phyloP scores from a whole-genome alignment of 2,888 invertebrate species.

The Cinara cedri region DNA sequence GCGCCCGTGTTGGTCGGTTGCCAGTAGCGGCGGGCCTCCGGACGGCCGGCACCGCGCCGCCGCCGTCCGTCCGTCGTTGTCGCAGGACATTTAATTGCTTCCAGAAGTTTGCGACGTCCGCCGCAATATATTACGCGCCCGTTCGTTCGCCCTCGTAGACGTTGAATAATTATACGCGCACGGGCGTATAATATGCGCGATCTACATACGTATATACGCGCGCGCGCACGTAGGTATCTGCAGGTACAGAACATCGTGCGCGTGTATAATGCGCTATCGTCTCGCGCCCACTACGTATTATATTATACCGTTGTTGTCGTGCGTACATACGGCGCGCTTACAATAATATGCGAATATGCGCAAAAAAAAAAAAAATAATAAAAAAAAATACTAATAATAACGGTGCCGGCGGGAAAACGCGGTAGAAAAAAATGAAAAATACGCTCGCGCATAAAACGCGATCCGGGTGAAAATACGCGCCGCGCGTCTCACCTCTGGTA shows the following conservation, averaged over 20 bases:
- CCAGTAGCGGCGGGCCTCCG: conserved; percentile 2
- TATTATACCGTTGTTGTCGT: too few species aligned
- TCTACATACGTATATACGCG: too few species aligned
- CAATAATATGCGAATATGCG: not conserved
- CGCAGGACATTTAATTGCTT: conserved; percentile 47
- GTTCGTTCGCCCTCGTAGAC: not conserved
- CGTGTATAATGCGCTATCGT: not conserved
- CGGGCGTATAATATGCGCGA: too few species aligned
- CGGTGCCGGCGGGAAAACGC: too few species aligned
- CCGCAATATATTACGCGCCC: conserved; percentile 4
- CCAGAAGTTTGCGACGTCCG: conserved; percentile 34
- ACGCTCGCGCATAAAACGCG: too few species aligned
- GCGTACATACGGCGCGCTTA: not conserved
- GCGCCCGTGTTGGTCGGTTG: conserved; percentile 44
- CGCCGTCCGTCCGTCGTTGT: too few species aligned
- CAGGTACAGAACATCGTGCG: too few species aligned
- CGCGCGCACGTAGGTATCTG: too few species aligned
- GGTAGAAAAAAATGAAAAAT: too few species aligned
- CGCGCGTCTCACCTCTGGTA: conserved; percentile 78
- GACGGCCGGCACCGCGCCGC: not conserved
- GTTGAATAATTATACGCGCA: conserved; percentile 5
- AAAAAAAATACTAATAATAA: not conserved
- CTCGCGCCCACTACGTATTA: too few species aligned
- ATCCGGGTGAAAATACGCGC: too few species aligned
- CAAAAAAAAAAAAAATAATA: not conserved